Base-by-base conservation (phyloP, 2,797 vertebrate genomes). In the Parotocinclus haroldoi region DNA sequence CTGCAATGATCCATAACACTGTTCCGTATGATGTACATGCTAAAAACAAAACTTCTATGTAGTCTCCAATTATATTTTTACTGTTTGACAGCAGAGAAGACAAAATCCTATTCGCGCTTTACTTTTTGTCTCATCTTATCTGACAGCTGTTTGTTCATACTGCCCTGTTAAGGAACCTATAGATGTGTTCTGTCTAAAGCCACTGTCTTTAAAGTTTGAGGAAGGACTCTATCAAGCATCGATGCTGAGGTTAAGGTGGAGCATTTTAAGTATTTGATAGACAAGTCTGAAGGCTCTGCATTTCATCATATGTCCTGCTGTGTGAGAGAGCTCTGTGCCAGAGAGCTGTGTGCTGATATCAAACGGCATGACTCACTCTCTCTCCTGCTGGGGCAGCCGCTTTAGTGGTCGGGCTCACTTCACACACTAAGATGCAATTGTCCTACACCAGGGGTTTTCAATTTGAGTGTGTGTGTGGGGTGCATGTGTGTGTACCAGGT, bases 361-460 rank as follows among this genome's bases (percentile, higher is more conserved):
- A 76, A 72, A 76, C 60, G 9, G 19, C 56, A 66, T 51, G 60
- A 40, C 57, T 16, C 55, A 55, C 57, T 66, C 71, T 64, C 56
- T 62, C 57, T 68, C 66, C 46, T 53, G 37, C 63, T 63, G 74
- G 58, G 58, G 27, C 14, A 69, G 61, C 61, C 13, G 27, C 27
- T 45, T 65, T 64, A 68, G 69, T 4, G 66, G 66, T 76, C 73
- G 69, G 71, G 61, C 68, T 71, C 39, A 71, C 73, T 71, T 79
- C 67, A 75, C 67, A 71, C 13, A 54, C 54, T 48, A 62, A 3
- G 53, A 55, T 37, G 60, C 38, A 27, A 63, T 60, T n/a, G 12
- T n/a, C 55, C 14, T 17, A 62, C 58, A 58, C 49, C 48, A 65
- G 72, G 53, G 64, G 49, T 27, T 27, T n/a, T 27, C 27, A 27